Percentiles rank a stretch among this genome's conserved stretches.
These are phyloP conservation scores for Alethe diademata DNA, from an alignment of 2,113 vertebrate genomes.

Conservation along the genomic window DNA sequence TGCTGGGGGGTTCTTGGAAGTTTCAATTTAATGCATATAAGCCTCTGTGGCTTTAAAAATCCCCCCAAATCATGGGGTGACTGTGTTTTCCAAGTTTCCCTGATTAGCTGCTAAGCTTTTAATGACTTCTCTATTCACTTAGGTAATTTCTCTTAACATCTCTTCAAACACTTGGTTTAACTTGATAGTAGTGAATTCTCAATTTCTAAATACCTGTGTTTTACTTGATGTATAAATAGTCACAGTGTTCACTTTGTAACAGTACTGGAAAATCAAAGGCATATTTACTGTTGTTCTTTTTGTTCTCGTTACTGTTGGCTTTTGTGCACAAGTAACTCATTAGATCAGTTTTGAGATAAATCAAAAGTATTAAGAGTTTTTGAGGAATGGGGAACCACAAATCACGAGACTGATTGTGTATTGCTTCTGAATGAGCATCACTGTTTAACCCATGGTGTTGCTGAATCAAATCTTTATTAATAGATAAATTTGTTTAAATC, in stretches of 20 bases:
- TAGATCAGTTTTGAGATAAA: background rate
- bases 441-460: background rate
- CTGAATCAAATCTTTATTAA: background rate
- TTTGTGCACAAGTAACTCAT: background rate
- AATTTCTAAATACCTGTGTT: fast-evolving
- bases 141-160: background rate
- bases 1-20: background rate
- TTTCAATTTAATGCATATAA: background rate
- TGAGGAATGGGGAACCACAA: background rate
- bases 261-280: background rate
- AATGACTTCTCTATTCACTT: background rate
- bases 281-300: background rate
- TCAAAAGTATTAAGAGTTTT: background rate
- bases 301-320: background rate
- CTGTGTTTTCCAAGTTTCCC: background rate
- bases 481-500: background rate
- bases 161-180: background rate
- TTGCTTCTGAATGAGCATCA: background rate
- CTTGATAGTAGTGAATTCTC: background rate
- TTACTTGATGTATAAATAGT: background rate
- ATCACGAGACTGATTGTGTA: background rate
- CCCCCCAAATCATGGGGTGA: background rate
- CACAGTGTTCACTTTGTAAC: background rate
- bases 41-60: background rate
- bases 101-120: background rate